A percentile compares a stretch with the other conserved stretches of the same genome.
Conservation (phyloP, 2,888 invertebrate genomes). For the Tromatobia lineatoria region DNA sequence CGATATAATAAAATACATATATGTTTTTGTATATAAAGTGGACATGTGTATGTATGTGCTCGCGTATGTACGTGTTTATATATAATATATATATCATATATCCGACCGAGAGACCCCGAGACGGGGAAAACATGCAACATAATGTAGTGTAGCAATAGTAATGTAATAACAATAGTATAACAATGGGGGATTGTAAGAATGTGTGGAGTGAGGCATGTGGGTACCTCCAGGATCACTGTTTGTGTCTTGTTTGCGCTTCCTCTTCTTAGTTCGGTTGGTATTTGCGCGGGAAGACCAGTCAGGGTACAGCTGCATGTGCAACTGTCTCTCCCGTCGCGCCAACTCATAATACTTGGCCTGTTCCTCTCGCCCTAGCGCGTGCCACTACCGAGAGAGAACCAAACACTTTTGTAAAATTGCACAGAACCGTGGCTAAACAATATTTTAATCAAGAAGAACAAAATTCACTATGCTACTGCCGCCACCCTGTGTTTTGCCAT, state of each 20-base stretch:
- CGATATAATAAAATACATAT: slow-evolving; percentile 67
- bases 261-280: slow-evolving; percentile 99
- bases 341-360: slow-evolving; percentile 99
- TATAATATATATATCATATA: slow-evolving; percentile 76
- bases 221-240: slow-evolving; percentile 95
- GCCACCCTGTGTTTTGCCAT: slow-evolving; percentile 82
- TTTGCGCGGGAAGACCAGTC: slow-evolving; percentile 99
- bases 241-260: slow-evolving; percentile 99
- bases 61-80: slow-evolving; percentile 67
- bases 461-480: slow-evolving; percentile 83
- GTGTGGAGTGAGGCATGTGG: slow-evolving; percentile 87
- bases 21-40: slow-evolving; percentile 81
- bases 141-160: slow-evolving; percentile 83
- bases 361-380: slow-evolving; percentile 99
- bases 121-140: slow-evolving; percentile 84
- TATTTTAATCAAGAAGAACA: slow-evolving; percentile 68
- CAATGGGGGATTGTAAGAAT: slow-evolving; percentile 82
- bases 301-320: slow-evolving; percentile 99
- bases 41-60: slow-evolving; percentile 69
- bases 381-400: slow-evolving; percentile 93
- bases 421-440: slow-evolving; percentile 78
- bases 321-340: slow-evolving; percentile 99
- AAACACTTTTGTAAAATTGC: slow-evolving; percentile 82
- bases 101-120: slow-evolving; percentile 81
- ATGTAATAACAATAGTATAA: slow-evolving; percentile 76